A percentile compares a stretch with the other conserved stretches of the same genome.
These are phyloP conservation scores for Heteromyza rotundicornis DNA, from an alignment of 2,888 invertebrate species.

Conservation along the genomic window DNA sequence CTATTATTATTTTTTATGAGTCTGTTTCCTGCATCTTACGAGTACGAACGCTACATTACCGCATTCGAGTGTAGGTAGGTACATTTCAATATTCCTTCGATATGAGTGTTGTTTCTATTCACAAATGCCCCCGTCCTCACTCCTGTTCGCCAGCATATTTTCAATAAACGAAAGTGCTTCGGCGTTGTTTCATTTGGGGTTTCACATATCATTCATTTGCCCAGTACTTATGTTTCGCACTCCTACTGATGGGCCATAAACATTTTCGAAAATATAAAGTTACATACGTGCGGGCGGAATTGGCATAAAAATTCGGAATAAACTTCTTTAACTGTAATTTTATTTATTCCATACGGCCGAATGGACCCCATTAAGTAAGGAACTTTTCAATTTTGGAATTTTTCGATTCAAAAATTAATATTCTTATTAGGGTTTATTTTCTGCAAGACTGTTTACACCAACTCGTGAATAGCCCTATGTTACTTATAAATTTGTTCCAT, in stretches of 20 bases:
- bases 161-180: constrained; percentile 51
- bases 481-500: no score
- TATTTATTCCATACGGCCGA: no score
- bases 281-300: neutral
- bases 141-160: constrained; percentile 23
- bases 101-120: neutral
- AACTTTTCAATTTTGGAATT: no score
- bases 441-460: no score
- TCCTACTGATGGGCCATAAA: neutral
- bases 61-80: no score
- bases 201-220: neutral
- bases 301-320: neutral
- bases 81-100: neutral
- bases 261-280: neutral
- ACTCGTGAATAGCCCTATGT: no score
- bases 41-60: no score
- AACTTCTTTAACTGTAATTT: neutral
- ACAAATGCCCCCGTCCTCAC: neutral
- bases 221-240: neutral
- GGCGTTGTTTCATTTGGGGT: neutral
- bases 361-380: no score
- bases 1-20: constrained; percentile 35
- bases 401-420: no score
- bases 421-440: no score
- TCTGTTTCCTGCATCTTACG: constrained; percentile 1